A percentile compares a stretch with the other conserved stretches of the same genome.
These are phyloP conservation scores for Entomobrya proxima DNA, from an alignment of 2,888 invertebrate genomes.

Conservation along the genomic window DNA sequence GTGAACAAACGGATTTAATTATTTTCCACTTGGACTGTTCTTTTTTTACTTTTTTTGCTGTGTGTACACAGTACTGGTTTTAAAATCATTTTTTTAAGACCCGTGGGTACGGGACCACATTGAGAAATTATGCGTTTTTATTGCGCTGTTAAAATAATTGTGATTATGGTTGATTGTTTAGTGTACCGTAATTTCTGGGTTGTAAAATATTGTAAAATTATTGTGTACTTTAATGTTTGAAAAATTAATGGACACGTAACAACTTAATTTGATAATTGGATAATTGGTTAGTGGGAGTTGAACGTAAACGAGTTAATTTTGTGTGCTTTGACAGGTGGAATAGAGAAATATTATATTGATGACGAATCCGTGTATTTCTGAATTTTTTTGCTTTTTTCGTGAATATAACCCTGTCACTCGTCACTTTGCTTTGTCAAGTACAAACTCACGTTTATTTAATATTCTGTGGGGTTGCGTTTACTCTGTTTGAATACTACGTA, in stretches of 20 bases:
- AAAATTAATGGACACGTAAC: background rate
- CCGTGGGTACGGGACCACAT: constrained; percentile 16
- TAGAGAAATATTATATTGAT: background rate
- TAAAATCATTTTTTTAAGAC: background rate
- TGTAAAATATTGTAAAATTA: background rate
- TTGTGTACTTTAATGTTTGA: too few species aligned
- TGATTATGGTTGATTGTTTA: too few species aligned
- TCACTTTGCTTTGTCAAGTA: constrained; percentile 1
- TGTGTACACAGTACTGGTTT: background rate
- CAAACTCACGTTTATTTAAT: background rate
- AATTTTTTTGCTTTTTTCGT: too few species aligned
- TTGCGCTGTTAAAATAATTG: too few species aligned
- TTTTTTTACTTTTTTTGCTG: background rate
- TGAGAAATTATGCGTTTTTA: too few species aligned
- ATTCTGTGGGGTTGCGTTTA: background rate
- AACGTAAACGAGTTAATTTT: constrained; percentile 1
- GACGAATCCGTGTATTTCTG: background rate
- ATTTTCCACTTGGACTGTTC: constrained; percentile 41
- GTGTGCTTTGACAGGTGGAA: background rate
- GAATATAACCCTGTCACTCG: too few species aligned
- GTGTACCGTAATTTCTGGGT: background rate
- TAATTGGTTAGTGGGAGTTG: background rate
- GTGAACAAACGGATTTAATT: constrained; percentile 23
- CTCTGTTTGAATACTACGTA: background rate
- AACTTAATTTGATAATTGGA: constrained; percentile 52